Evolutionary conservation across 2,113 vertebrate genomes (phyloP).

Genomic region (Paradisaea rubra): DNA sequence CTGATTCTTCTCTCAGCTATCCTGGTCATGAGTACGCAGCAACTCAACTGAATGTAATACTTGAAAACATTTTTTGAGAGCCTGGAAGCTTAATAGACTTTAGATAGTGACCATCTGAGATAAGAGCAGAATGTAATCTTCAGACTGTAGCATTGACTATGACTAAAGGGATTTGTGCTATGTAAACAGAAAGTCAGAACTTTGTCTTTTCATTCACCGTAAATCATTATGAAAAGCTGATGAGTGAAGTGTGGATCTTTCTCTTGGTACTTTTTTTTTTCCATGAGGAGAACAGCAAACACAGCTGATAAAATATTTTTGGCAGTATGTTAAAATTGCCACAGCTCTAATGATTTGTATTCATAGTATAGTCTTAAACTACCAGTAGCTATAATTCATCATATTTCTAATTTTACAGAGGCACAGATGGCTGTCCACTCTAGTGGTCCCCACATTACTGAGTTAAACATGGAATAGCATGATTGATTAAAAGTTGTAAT

Average conservation of each 20-base stretch:
- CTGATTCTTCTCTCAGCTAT: neutral
- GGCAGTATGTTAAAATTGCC: neutral
- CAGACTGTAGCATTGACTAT: neutral
- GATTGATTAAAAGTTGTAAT: conserved; percentile 63
- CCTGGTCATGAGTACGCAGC: neutral
- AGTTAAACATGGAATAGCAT: conserved; percentile 46
- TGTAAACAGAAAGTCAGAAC: neutral
- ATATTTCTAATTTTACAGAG: conserved; percentile 63
- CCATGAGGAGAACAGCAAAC: neutral
- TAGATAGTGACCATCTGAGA: neutral
- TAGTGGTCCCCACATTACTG: conserved; percentile 38
- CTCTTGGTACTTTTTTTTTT: neutral
- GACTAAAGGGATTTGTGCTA: neutral
- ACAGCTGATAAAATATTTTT: neutral
- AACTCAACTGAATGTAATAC: neutral
- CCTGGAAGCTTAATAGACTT: neutral
- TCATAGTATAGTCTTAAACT: conserved; percentile 13
- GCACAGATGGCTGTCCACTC: conserved; percentile 67
- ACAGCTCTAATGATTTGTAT: conserved; percentile 32
- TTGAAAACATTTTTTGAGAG: neutral
- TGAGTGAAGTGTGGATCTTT: neutral
- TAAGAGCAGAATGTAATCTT: neutral
- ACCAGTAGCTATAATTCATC: conserved; percentile 53
- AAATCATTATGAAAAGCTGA: neutral
- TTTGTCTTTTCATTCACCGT: neutral